Evolutionary conservation across 2,113 vertebrate genomes (phyloP).

Genomic region (Campylomormyrus numenius): DNA sequence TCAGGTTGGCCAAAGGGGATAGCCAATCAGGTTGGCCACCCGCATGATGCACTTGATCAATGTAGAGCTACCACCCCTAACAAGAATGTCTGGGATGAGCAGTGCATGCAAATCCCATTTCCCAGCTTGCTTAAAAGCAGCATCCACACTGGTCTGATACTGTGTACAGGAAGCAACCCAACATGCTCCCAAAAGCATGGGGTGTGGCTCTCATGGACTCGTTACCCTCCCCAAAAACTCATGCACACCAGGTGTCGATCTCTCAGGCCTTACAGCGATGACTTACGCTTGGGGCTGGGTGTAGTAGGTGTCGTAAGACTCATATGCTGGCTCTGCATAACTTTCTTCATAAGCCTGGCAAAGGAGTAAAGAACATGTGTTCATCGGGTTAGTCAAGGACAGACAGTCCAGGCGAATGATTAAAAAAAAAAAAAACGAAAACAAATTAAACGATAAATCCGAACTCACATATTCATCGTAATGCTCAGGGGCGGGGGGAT

Average conservation of each 20-base stretch:
- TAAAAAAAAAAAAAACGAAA: background rate
- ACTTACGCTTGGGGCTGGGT: slow-evolving; percentile 92
- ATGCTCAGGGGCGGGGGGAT: slow-evolving; percentile 67
- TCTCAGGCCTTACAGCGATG: slow-evolving; percentile 29
- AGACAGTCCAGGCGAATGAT: background rate
- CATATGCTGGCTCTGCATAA: slow-evolving; percentile 84
- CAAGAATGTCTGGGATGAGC: background rate
- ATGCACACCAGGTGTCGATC: background rate
- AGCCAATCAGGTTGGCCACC: background rate
- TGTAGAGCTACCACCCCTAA: background rate
- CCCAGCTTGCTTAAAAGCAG: background rate
- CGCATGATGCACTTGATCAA: slow-evolving; percentile 56
- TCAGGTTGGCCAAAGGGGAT: background rate
- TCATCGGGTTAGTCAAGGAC: background rate
- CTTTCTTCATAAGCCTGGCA: slow-evolving; percentile 84
- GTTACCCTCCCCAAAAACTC: background rate
- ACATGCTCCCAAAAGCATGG: background rate
- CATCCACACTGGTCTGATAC: background rate
- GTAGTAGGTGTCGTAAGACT: slow-evolving; percentile 93
- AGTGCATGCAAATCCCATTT: background rate
- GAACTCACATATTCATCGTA: slow-evolving; percentile 87
- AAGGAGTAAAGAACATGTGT: slow-evolving; percentile 22
- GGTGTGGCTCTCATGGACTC: background rate
- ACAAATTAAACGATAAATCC: background rate
- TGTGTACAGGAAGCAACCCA: background rate